phyloP scores from a whole-genome alignment of 2,113 vertebrate genomes.

The Microtus ochrogaster region DNA sequence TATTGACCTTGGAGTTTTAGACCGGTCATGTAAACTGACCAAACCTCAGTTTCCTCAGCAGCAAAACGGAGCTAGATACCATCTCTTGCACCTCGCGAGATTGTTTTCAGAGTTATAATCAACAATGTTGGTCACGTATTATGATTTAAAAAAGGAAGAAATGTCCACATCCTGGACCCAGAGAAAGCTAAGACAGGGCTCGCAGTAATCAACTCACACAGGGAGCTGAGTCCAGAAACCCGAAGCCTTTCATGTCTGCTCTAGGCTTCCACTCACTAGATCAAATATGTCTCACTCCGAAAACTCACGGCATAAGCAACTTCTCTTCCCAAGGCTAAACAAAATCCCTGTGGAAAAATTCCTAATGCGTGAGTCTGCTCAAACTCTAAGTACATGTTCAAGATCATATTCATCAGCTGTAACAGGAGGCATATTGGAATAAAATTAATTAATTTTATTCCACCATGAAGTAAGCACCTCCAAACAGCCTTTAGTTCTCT shows the following conservation, averaged over 20 bases:
- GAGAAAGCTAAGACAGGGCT: not conserved
- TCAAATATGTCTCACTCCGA: slow-evolving; percentile 48
- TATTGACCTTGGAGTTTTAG: not conserved
- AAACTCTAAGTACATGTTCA: slow-evolving; percentile 67
- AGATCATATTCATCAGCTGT: slow-evolving; percentile 73
- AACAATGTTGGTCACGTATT: not conserved
- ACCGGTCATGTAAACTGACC: not conserved
- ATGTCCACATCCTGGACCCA: not conserved
- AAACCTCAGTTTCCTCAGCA: slow-evolving; percentile 27
- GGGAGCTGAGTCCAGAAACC: not conserved
- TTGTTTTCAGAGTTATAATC: not conserved
- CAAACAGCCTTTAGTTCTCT: slow-evolving; percentile 68
- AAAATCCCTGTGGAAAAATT: slow-evolving; percentile 53
- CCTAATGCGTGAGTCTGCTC: slow-evolving; percentile 31
- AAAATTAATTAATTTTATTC: slow-evolving; percentile 79
- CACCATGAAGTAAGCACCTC: slow-evolving; percentile 70
- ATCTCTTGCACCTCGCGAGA: not conserved
- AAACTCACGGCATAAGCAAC: slow-evolving; percentile 44
- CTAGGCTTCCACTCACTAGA: not conserved
- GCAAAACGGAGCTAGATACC: not conserved
- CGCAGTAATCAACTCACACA: not conserved
- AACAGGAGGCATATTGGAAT: slow-evolving; percentile 74
- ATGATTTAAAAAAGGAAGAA: not conserved
- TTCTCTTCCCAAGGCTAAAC: slow-evolving; percentile 19
- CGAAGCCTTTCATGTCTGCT: not conserved